Conservation (phyloP, 2,113 vertebrate genomes). For the Synchiropus splendidus region DNA sequence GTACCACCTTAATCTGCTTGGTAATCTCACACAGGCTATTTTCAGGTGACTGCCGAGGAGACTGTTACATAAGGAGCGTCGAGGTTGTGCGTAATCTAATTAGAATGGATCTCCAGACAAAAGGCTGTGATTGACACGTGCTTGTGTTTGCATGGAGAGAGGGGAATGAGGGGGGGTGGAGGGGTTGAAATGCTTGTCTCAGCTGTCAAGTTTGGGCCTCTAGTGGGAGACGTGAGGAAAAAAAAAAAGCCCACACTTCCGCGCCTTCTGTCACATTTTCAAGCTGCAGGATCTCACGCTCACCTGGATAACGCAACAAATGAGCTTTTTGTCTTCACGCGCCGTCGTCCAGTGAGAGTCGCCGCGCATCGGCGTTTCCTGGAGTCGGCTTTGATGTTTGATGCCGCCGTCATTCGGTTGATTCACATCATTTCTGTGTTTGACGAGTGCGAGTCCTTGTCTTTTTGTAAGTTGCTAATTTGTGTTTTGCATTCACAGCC, state of each 20-base stretch:
- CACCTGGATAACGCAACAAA: conserved; percentile 8
- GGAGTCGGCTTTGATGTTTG: conserved; percentile 35
- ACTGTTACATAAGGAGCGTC: no score
- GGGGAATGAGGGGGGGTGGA: conserved; percentile 19
- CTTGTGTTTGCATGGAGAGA: conserved; percentile 19
- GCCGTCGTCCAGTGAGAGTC: conserved; percentile 14
- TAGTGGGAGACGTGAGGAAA: conserved; percentile 16
- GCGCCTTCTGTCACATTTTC: conserved; percentile 24
- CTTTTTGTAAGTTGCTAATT: no score
- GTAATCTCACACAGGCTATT: no score
- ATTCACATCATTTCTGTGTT: no score
- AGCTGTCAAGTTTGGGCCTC: conserved; percentile 44
- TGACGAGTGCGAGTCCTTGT: not conserved
- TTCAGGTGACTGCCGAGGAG: no score
- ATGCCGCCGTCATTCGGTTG: no score
- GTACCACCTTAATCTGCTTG: no score
- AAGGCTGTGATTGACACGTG: conserved; percentile 32
- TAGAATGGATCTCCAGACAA: conserved; percentile 5
- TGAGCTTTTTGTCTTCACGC: conserved; percentile 25
- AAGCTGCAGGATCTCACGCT: not conserved
- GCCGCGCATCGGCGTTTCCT: not conserved
- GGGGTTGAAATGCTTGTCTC: conserved; percentile 32
- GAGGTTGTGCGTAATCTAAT: no score
- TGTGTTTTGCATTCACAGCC: conserved; percentile 11
- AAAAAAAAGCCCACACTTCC: conserved; percentile 25